Conservation (phyloP, 2,888 invertebrate species). For the Pinctada fucata region DNA sequence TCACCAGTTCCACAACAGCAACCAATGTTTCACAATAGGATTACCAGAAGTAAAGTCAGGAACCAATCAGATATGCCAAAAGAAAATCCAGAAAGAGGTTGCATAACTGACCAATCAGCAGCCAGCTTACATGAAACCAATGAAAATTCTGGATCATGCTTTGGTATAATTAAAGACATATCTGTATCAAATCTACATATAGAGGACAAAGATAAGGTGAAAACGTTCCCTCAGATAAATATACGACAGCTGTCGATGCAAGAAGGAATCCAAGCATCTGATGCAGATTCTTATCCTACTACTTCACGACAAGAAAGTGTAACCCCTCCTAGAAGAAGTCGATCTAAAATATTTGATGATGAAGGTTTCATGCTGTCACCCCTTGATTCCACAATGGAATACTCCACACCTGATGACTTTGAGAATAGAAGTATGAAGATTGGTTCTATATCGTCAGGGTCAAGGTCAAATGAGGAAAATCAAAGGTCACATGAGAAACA, state of each 20-base stretch:
- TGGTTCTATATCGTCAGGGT: neutral
- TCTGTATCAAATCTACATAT: conserved; percentile 74
- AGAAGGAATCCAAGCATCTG: conserved; percentile 30
- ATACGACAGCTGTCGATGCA: conserved; percentile 50
- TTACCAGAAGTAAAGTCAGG: no score
- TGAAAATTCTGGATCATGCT: conserved; percentile 43
- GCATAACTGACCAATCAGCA: no score
- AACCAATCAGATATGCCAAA: no score
- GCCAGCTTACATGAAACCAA: no score
- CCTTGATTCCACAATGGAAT: neutral
- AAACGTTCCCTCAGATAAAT: conserved; percentile 69
- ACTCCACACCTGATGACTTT: neutral
- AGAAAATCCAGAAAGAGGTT: no score
- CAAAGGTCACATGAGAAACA: conserved; percentile 7
- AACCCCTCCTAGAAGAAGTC: neutral
- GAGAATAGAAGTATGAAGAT: neutral
- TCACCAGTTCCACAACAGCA: no score
- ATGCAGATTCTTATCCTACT: neutral
- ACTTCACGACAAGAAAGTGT: neutral
- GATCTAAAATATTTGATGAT: neutral
- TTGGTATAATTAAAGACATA: conserved; percentile 75
- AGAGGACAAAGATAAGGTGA: conserved; percentile 70
- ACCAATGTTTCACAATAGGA: no score
- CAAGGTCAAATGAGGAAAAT: neutral
- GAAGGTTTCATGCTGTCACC: neutral